Percentiles rank a stretch among this genome's conserved stretches.
Evolutionary conservation across 1,140 invertebrate genomes (phyloP).

Genomic region (Drosophila dunni): DNA sequence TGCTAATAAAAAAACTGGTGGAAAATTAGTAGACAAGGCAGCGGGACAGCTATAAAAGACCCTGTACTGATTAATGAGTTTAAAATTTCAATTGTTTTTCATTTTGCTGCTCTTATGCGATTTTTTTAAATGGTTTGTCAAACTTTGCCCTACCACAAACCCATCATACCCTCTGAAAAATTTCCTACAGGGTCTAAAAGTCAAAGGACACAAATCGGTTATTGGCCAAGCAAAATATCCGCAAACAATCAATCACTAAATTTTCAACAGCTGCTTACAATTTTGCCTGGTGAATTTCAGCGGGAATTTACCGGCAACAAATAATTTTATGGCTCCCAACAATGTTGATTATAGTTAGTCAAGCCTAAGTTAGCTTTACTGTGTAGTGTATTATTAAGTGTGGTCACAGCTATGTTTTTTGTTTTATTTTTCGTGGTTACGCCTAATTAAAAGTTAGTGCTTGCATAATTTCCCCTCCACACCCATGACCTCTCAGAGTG

Average conservation of each 20-base stretch:
- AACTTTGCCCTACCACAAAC: no score
- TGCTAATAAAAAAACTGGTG: no score
- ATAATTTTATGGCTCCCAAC: neutral
- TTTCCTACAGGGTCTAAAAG: neutral
- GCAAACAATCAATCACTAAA: neutral
- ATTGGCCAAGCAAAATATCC: neutral
- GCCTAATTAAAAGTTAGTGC: constrained; percentile 64
- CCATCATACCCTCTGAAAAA: no score
- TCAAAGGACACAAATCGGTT: neutral
- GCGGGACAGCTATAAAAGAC: no score
- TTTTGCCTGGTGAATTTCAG: constrained; percentile 10
- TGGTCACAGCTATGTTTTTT: constrained; percentile 57
- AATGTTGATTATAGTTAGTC: neutral
- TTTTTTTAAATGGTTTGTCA: no score
- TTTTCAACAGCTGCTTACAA: constrained; percentile 6
- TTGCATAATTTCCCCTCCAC: constrained; percentile 63
- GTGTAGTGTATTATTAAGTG: constrained; percentile 27
- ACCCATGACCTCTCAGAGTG: neutral
- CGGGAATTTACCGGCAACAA: neutral
- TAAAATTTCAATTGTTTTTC: no score
- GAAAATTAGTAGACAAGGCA: no score
- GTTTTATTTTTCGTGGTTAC: constrained; percentile 63
- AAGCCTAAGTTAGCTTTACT: constrained; percentile 21
- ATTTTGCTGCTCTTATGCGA: no score
- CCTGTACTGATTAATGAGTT: no score